Evolutionary conservation across 1,140 invertebrate species (phyloP).

Genomic region (Alviniconcha marisindica): DNA sequence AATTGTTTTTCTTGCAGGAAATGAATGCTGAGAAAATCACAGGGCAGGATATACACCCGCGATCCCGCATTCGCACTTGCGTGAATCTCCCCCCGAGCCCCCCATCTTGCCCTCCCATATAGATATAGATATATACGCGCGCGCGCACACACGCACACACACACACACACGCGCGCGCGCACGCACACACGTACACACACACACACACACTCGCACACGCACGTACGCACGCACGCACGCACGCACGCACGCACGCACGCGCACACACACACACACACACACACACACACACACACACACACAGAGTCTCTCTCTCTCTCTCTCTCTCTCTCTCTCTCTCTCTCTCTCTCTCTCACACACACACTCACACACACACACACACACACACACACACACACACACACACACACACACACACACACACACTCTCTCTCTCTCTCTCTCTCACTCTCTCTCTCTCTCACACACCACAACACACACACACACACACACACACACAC

Average conservation of each 20-base stretch:
- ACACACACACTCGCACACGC: background rate
- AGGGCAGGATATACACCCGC: no score
- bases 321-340: background rate
- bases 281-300: background rate
- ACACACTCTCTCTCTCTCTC: background rate
- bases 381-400: background rate
- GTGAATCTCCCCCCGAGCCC: no score
- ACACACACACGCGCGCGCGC: background rate
- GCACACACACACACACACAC: background rate
- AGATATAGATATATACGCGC: background rate
- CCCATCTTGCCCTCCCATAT: no score
- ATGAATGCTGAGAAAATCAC: no score
- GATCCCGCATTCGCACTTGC: no score
- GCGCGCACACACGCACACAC: background rate
- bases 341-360: background rate
- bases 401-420: background rate
- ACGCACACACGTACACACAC: conserved; percentile 10
- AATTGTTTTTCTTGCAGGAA: no score
- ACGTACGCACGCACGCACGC: background rate
- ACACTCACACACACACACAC: background rate
- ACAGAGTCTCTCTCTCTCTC: background rate
- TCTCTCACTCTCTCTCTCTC: background rate
- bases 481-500: background rate
- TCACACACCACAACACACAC: background rate
- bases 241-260: background rate